A percentile compares a stretch with the other conserved stretches of the same genome.
These are phyloP conservation scores for Athene noctua DNA, from an alignment of 2,113 vertebrate species.

Conservation along the genomic window DNA sequence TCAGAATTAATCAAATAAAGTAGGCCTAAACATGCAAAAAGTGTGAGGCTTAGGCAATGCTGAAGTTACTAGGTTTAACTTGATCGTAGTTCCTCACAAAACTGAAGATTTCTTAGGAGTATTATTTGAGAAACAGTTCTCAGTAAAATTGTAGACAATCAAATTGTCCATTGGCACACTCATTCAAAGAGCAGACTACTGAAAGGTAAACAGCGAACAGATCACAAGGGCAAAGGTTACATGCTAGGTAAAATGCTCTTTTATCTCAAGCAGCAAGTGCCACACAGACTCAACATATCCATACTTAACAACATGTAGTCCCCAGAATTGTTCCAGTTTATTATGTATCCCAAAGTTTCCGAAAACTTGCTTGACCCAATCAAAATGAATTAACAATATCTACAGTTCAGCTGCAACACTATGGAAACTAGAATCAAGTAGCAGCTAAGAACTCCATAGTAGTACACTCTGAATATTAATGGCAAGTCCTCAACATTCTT, in stretches of 20 bases:
- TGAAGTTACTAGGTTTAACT: background rate
- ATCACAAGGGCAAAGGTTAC: background rate
- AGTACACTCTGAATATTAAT: background rate
- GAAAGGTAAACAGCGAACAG: background rate
- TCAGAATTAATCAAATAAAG: background rate
- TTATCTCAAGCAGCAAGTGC: background rate
- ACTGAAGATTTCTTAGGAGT: background rate
- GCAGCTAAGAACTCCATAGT: background rate
- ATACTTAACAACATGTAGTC: background rate
- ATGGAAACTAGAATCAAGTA: background rate
- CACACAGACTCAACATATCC: background rate
- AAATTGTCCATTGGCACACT: accelerated
- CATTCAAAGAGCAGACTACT: background rate
- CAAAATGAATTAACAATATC: background rate
- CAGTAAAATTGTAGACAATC: background rate
- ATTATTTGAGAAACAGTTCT: background rate
- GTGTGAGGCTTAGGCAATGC: background rate
- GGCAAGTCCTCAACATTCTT: background rate
- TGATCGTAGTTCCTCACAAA: background rate
- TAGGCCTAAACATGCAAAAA: background rate
- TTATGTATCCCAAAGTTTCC: background rate
- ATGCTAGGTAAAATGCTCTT: background rate
- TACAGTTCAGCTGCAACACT: background rate
- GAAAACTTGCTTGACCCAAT: background rate
- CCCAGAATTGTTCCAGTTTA: background rate